Conservation (phyloP, 2,797 vertebrate species). For the Neosilurus mollespiculum region DNA sequence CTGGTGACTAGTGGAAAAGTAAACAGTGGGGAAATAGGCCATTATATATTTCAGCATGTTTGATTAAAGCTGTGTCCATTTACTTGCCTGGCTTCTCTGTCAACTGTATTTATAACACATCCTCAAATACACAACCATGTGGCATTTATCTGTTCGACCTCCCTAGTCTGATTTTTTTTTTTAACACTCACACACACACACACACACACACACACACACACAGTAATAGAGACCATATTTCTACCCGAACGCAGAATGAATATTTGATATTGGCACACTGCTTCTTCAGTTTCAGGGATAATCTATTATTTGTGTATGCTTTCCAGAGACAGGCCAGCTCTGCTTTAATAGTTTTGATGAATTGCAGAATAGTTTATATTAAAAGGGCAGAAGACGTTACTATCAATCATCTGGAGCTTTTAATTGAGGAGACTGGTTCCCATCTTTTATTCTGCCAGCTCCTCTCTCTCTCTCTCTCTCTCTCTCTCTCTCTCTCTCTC, state of each 20-base stretch:
- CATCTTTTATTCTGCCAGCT: conserved; percentile 54
- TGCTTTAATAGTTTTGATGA: conserved; percentile 60
- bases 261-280: conserved; percentile 58
- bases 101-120: conserved; percentile 42
- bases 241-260: conserved; percentile 56
- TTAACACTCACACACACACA: background rate
- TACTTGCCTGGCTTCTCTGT: conserved; percentile 31
- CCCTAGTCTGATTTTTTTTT: conserved; percentile 17
- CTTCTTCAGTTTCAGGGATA: conserved; percentile 55
- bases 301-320: conserved; percentile 62
- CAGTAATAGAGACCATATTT: conserved; percentile 52
- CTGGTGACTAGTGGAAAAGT: conserved; percentile 40
- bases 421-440: conserved; percentile 51
- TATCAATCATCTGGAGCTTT: conserved; percentile 58
- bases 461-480: conserved; percentile 1
- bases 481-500: conserved; percentile 1
- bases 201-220: background rate
- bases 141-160: conserved; percentile 39
- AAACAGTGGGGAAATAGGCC: conserved; percentile 30
- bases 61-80: conserved; percentile 42
- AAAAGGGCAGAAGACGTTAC: conserved; percentile 56
- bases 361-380: conserved; percentile 58
- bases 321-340: conserved; percentile 54
- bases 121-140: conserved; percentile 10
- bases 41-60: conserved; percentile 40